These are phyloP conservation scores for Aplochiton taeniatus DNA, from an alignment of 2,797 vertebrate genomes.

Conservation along the genomic window DNA sequence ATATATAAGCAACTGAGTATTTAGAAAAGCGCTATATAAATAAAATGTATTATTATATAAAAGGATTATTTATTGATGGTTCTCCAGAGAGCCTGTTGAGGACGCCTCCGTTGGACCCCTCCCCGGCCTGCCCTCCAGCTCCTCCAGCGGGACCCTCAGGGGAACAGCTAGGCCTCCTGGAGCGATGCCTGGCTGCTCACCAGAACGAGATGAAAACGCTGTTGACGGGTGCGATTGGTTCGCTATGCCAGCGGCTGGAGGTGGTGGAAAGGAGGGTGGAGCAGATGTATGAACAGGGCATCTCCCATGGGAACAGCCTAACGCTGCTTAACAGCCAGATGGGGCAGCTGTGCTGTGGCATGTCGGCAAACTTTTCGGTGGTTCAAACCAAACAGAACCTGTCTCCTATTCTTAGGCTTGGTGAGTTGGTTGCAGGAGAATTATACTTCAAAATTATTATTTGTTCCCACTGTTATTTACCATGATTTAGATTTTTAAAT, in stretches of 20 bases:
- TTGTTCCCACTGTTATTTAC: too few species aligned
- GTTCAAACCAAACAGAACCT: neutral
- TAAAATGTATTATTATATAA: too few species aligned
- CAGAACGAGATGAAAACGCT: constrained; percentile 71
- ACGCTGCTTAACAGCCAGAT: constrained; percentile 42
- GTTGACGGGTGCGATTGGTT: constrained; percentile 62
- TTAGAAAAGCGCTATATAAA: too few species aligned
- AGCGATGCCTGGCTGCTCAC: constrained; percentile 63
- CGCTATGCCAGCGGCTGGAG: constrained; percentile 67
- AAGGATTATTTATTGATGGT: too few species aligned
- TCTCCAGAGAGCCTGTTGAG: neutral
- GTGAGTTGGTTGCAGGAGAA: constrained; percentile 20
- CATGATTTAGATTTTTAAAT: too few species aligned
- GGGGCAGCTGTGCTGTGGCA: constrained; percentile 31
- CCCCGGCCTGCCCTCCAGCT: constrained; percentile 33
- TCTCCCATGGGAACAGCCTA: constrained; percentile 36
- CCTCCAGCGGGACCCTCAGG: constrained; percentile 35
- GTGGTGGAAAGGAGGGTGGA: constrained; percentile 64
- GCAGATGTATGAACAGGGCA: constrained; percentile 47
- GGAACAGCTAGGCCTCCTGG: constrained; percentile 44
- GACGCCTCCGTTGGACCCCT: neutral
- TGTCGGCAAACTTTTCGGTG: constrained; percentile 11
- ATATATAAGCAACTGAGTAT: too few species aligned
- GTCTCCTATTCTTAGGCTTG: constrained; percentile 1
- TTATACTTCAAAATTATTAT: too few species aligned